These are phyloP conservation scores for Agrotis ipsilon DNA, from an alignment of 2,888 invertebrate genomes.

Conservation along the genomic window DNA sequence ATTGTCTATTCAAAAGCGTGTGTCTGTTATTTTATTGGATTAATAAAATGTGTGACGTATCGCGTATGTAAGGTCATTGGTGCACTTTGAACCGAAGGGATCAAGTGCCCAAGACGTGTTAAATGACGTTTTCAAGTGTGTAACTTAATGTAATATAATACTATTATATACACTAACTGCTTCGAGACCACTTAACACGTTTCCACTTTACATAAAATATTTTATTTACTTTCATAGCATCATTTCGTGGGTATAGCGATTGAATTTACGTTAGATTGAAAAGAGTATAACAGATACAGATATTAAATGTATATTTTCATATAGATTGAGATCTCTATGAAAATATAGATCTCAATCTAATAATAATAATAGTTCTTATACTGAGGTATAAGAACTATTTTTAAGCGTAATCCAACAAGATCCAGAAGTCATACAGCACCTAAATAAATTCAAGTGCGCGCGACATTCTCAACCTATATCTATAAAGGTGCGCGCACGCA, in stretches of 20 bases:
- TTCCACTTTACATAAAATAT: conserved; percentile 24
- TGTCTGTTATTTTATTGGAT: conserved; percentile 49
- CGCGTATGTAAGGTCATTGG: conserved; percentile 2
- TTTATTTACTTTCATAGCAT: conserved; percentile 16
- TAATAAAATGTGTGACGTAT: conserved; percentile 50
- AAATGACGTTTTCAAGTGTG: conserved; percentile 21
- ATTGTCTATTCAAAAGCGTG: conserved; percentile 33
- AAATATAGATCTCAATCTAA: no score
- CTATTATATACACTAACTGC: conserved; percentile 16
- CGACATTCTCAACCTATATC: conserved; percentile 57
- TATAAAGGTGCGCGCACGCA: conserved; percentile 52
- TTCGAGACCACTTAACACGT: conserved; percentile 11
- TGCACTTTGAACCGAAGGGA: conserved; percentile 31
- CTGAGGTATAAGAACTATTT: no score
- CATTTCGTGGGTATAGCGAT: neutral
- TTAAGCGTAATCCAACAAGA: neutral
- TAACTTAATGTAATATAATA: conserved; percentile 28
- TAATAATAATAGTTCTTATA: no score
- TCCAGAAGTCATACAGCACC: conserved; percentile 14
- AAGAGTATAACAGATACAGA: neutral
- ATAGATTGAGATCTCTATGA: no score
- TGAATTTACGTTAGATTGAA: neutral
- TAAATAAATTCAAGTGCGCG: conserved; percentile 16
- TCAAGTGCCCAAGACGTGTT: conserved; percentile 37
- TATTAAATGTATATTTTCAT: no score